Evolutionary conservation across 2,797 vertebrate species (phyloP), one percentile per base, ranked within the genome.

Genomic region (Hippoglossus hippoglossus): DNA sequence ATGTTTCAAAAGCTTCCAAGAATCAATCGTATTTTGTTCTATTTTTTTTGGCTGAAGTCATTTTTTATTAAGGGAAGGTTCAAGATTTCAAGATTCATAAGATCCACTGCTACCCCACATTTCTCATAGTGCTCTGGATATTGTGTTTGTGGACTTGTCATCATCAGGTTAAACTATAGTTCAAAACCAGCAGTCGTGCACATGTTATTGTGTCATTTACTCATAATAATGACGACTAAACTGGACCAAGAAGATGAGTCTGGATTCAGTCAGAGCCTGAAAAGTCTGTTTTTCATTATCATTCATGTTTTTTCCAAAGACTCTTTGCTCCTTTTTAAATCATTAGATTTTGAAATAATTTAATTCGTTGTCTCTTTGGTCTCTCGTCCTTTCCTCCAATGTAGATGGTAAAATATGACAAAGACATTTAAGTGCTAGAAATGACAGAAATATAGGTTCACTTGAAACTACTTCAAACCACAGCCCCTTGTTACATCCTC

Each of bases 211-310:
- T 53, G 24, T 18, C 34, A 50, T 63, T 75, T 21, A 18, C 15
- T 54, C 16, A 31, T 28, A 18, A 52, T 15, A 12, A 53, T 24
- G 8, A 24, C 25, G 28, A 59, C 36, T 36, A 63, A 74, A 66
- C 11, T 63, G 49, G 34, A 77, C 24, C 52, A 63, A 73, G 31
- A 68, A 58, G 70, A 77, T 22, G 5, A 53, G 15, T 54, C 34
- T 46, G 21, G 39, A 66, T 19, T 21, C 4, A n/a, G 57, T 68
- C 11, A 57, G 58, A 53, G 21, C 5, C 18, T 71, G 4, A 57
- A 71, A 76, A 21, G 44, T 65, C 75, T 67, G 65, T n/a, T 63
- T 31, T 59, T 71, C 47, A 73, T 63, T 26, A 56, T 71, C 47
- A 73, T 10, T 68, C 22, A 12, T 66, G 31, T 58, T 46, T 75